A percentile compares a stretch with the other conserved stretches of the same genome.
Conservation (phyloP, 64 coral and sea anemone species). For the Actinia tenebrosa region DNA sequence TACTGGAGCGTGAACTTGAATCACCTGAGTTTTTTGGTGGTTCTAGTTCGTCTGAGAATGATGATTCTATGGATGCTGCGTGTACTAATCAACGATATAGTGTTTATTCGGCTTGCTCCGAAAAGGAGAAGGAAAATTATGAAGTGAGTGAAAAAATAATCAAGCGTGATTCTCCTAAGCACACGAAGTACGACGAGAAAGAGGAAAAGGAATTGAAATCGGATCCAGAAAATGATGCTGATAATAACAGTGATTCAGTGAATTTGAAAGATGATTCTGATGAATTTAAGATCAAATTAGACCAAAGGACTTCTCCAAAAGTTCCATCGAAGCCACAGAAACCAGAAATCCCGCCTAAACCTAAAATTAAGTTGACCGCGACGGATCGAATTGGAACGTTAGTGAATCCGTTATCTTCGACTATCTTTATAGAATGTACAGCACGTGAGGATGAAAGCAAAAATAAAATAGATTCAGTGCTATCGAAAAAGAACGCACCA, state of each 20-base stretch:
- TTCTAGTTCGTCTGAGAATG: slow-evolving; percentile 16
- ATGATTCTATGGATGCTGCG: not conserved
- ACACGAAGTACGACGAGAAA: not conserved
- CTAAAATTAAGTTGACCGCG: not conserved
- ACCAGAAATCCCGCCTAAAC: not conserved
- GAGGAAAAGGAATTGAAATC: not conserved
- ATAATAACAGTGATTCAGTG: not conserved
- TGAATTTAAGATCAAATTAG: not conserved
- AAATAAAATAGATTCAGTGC: not conserved
- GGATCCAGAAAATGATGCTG: slow-evolving; percentile 10
- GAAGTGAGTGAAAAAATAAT: slow-evolving; percentile 69
- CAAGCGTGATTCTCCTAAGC: slow-evolving; percentile 49
- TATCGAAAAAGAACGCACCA: not conserved
- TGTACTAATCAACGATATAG: slow-evolving; percentile 27
- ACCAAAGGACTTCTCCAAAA: not conserved
- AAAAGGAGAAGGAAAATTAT: slow-evolving; percentile 68
- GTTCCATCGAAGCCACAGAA: not conserved
- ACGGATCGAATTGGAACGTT: not conserved
- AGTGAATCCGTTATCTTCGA: not conserved
- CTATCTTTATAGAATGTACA: not conserved
- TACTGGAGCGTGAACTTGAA: slow-evolving; percentile 65
- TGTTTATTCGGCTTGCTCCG: slow-evolving; percentile 46
- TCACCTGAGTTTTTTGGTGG: slow-evolving; percentile 1
- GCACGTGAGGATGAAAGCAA: not conserved
- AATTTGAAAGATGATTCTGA: not conserved